Base-by-base conservation (phyloP, 2,888 invertebrate species). In the Andrena dorsata region DNA sequence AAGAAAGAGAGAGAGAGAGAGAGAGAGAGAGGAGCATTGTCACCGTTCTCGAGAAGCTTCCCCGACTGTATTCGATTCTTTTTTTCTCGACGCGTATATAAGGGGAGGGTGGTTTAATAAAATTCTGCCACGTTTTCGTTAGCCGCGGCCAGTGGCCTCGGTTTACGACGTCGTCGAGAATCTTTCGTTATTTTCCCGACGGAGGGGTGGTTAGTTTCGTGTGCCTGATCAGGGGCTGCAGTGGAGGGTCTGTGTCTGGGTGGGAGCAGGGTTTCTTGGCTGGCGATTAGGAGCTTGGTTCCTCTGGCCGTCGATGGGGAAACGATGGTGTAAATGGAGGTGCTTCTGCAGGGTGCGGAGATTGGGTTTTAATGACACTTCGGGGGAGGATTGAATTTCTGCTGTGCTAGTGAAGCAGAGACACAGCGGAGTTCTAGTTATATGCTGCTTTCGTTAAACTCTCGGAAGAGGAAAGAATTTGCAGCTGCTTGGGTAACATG, bases 51-150 rank as follows among this genome's bases (percentile, higher is more conserved):
- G n/a, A 16, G 35, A 10, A 10, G 28, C 23, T 32, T 28, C 13
- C 47, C 60, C 13, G 49, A 1, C 64, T n/a, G 6, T 32, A 2
- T 51, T 49, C 13, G 26, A 4, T 28, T 3, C 13, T 20, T 70
- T 47, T 28, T 3, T 10, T 6, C 7, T n/a, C 35, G 32, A 5
- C n/a, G 30, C 51, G 26, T 28, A 6, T 7, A 13, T 32, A 51
- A 23, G 10, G 49, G 23, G 16, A 6, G 20, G 10, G 8, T 28
- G 51, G 20, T 20, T 26, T 28, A 53, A 64, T 53, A 23, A 72
- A 63, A 72, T 63, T 63, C 26, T 26, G 72, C 51, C 8, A 23
- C 23, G n/a, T n/a, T 72, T 53, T 51, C 26, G 63, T 53, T 56
- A 72, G 26, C 6, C n/a, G n/a, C 26, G 13, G 47, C 13, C 23